Evolutionary conservation across 2,113 vertebrate species (phyloP).

Genomic region (Sapayoa aenigma): DNA sequence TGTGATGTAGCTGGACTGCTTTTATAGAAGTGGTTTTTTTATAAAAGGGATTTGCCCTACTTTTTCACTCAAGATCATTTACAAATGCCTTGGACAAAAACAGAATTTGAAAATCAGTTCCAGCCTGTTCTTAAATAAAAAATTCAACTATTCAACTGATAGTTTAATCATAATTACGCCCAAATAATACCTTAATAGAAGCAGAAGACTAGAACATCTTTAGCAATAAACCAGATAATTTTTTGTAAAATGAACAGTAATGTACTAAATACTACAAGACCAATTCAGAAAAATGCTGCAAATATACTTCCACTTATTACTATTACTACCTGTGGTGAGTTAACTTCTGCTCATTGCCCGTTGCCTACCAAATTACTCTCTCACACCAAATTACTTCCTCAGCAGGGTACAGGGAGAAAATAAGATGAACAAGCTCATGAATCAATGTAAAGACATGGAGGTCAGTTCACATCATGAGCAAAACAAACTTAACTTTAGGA

Average conservation of each 20-base stretch:
- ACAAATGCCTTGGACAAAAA: not conserved
- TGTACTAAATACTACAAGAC: not conserved
- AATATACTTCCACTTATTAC: not conserved
- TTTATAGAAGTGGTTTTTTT: not conserved
- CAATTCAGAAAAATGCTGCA: not conserved
- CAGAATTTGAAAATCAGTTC: not conserved
- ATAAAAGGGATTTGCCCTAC: not conserved
- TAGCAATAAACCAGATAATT: not conserved
- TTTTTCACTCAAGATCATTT: not conserved
- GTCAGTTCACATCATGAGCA: not conserved
- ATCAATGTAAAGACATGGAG: accelerated
- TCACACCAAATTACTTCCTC: not conserved
- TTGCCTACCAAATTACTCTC: not conserved
- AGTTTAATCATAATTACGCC: not conserved
- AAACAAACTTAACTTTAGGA: not conserved
- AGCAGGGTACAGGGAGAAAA: not conserved
- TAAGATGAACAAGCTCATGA: not conserved
- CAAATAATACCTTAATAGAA: not conserved
- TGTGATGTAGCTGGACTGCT: not conserved
- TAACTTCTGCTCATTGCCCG: not conserved
- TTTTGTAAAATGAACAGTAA: not conserved
- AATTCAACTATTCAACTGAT: no score
- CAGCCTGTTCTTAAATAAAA: not conserved
- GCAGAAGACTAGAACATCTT: not conserved
- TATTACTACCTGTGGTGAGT: not conserved